Base-by-base conservation (phyloP, 1,140 invertebrate species). In the Drosophila nigrodunni region DNA sequence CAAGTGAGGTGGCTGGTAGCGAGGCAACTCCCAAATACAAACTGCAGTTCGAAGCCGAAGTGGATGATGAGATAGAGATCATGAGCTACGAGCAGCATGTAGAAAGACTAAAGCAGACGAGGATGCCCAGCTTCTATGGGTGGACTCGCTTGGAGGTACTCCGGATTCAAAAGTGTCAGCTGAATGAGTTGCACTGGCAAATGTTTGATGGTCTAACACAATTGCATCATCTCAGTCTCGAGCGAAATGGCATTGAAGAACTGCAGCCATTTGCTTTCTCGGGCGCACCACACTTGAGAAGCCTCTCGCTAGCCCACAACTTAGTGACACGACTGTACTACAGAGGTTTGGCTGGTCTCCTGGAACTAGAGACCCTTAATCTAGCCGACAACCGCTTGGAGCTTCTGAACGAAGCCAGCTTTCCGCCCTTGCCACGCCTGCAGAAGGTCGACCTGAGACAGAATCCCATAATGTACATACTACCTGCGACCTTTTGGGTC, bases 401-500 rank as follows among this genome's bases (percentile, higher is more conserved):
- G 2, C 94, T 95, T 72, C 82, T 96, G 15, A 96, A 95, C 9
- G 95, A 96, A 82, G 83, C 95, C 2, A 95, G 95, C 18, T 94
- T 96, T 66, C 95, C 95, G 6, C 95, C 95, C 2, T 94, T 96
- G 80, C 95, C 95, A 3, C 94, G 94, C 66, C 80, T 96, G 10
- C 89, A 93, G 72, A 82, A 92, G 6, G 93, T 95, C 1, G 94
- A 96, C 89, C 94, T 96, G 70, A 92, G 93, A 1, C 91, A 94
- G 50, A 96, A 96, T 92, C 95, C 95, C n/a, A 93, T 96, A 21
- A 93, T 93, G 69, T 92, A 94, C 3, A 93, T 96, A 72, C 95
- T 95, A 78, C 94, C 95, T n/a, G 95, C 95, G 43, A 95, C 95
- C 9, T 96, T 96, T 80, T 95, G 95, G 92, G 94, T 95, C 1